These are phyloP conservation scores for Zoanthus sociatus DNA, from an alignment of 92 coral and sea anemone species.

Conservation along the genomic window DNA sequence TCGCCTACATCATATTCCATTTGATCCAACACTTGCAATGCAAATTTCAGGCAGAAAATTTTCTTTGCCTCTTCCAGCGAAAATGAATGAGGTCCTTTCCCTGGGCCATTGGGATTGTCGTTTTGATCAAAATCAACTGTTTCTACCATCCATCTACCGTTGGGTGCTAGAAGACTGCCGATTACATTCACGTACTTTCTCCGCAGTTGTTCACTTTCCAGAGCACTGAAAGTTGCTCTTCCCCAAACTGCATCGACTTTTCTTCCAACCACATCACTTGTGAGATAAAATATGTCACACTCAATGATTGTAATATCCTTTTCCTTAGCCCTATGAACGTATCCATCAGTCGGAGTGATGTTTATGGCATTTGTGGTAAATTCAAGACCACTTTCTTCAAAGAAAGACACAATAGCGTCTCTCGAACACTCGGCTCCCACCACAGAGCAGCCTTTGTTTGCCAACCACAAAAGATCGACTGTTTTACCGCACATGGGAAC, in stretches of 20 bases:
- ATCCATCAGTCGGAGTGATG: neutral
- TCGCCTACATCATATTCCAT: no score
- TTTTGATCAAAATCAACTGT: conserved; percentile 19
- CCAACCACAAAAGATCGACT: conserved; percentile 35
- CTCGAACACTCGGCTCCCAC: conserved; percentile 49
- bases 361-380: conserved; percentile 56
- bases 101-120: neutral
- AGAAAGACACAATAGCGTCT: conserved; percentile 50
- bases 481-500: no score
- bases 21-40: no score
- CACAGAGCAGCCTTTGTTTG: conserved; percentile 61
- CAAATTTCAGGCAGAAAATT: neutral
- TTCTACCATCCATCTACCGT: conserved; percentile 54
- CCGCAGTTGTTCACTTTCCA: neutral
- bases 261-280: conserved; percentile 45
- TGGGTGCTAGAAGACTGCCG: conserved; percentile 9
- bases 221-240: conserved; percentile 52
- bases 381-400: conserved; percentile 48
- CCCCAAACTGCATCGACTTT: conserved; percentile 61
- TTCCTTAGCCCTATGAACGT: conserved; percentile 58
- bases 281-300: conserved; percentile 1
- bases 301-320: conserved; percentile 38
- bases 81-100: neutral
- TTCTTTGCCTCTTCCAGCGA: neutral
- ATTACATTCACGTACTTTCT: conserved; percentile 38